Evolutionary conservation across 2,113 vertebrate genomes (phyloP), one percentile per base, ranked within the genome.

Genomic region (Ciconia stormi): DNA sequence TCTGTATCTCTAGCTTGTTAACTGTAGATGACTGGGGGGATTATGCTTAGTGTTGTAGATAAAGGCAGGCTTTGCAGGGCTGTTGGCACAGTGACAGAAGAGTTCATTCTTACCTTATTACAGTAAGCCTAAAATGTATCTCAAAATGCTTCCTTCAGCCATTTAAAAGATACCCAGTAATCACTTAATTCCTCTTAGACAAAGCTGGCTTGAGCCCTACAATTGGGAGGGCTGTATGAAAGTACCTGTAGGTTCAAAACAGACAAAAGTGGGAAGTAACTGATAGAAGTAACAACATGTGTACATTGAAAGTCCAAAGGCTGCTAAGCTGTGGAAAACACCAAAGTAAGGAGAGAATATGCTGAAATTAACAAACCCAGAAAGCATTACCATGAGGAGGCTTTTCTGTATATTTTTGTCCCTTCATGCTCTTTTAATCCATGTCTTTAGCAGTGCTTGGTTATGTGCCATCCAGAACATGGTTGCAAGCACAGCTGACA

Each of bases 261-360:
- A 4, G 32, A 4, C 7, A n/a, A 6, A 50, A 89, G 22, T 29
- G 32, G 25, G 14, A 23, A 46, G 20, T 55, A 42, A n/a, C 27
- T 73, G 29, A 4, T 5, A 38, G 29, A 32, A 46, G 29, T 16
- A 83, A 34, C 20, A 66, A 1, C 0, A 0, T 4, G 4, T 8
- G 10, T 30, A 7, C 16, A 1, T 3, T 66, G 25, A 6, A 70
- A 71, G 21, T 53, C 52, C 17, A 36, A 29, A 61, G 36, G 30
- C 46, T 72, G 34, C 27, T 46, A n/a, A 29, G 5, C 36, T 77
- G 27, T 86, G 55, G 30, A 58, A 89, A 46, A 20, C 13, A 29
- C 18, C 7, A 9, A 59, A 85, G 7, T 29, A 23, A 36, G 40
- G 44, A 76, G 15, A 34, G 16, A 73, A 82, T 53, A 82, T 67